Percentiles rank a stretch among this genome's conserved stretches.
phyloP scores from a whole-genome alignment of 2,113 vertebrate species.

The Brachypteracias leptosomus region DNA sequence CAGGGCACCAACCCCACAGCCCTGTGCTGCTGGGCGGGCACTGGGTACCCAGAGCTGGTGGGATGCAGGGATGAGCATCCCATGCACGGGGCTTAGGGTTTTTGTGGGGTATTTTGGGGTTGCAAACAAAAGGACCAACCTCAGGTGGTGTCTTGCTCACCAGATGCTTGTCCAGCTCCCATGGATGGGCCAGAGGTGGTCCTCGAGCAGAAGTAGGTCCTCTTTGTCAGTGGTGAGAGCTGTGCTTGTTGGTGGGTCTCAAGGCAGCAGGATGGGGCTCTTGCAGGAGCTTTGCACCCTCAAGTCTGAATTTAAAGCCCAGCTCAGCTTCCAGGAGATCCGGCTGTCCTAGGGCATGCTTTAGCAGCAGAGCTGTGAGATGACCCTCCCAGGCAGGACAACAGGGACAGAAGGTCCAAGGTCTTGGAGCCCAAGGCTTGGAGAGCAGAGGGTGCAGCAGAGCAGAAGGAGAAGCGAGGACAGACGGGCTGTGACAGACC shows the following conservation, averaged over 20 bases:
- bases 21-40: background rate
- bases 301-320: background rate
- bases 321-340: background rate
- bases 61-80: background rate
- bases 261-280: background rate
- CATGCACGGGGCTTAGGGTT: fast-evolving
- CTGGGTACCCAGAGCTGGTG: fast-evolving
- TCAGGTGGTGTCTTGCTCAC: background rate
- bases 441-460: background rate
- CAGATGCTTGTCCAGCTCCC: fast-evolving
- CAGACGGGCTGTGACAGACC: background rate
- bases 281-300: background rate
- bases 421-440: background rate
- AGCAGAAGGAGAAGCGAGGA: background rate
- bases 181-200: fast-evolving
- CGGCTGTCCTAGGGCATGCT: fast-evolving
- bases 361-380: background rate
- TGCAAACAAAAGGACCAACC: background rate
- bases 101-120: fast-evolving
- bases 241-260: background rate
- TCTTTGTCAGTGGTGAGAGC: fast-evolving
- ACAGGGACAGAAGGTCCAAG: fast-evolving
- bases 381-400: background rate
- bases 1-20: background rate
- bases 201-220: background rate